phyloP scores from a whole-genome alignment of 2,888 invertebrate species.

The Acleris cristana region DNA sequence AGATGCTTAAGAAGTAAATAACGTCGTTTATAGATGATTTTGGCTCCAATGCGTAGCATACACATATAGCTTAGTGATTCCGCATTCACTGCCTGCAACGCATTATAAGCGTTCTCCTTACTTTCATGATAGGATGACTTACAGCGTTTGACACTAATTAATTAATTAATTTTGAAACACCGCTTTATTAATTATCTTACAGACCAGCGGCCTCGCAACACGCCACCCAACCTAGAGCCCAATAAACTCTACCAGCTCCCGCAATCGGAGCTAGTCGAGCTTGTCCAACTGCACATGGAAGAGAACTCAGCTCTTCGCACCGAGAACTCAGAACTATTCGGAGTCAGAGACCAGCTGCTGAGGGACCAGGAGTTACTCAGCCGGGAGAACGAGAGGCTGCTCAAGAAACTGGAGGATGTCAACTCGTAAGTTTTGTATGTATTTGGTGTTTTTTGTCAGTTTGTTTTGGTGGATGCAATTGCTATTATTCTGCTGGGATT shows the following conservation, averaged over 20 bases:
- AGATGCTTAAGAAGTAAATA: no score
- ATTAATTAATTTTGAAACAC: background rate
- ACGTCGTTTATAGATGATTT: no score
- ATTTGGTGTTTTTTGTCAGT: conserved; percentile 69
- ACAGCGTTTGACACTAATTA: background rate
- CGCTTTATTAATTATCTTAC: background rate
- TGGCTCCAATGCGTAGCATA: no score
- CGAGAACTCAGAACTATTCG: conserved; percentile 94
- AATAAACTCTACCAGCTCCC: conserved; percentile 90
- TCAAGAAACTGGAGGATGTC: conserved; percentile 94
- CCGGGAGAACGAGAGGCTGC: conserved; percentile 93
- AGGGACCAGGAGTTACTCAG: conserved; percentile 95
- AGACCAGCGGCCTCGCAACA: conserved; percentile 65
- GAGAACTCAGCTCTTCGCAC: conserved; percentile 91
- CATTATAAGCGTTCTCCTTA: no score
- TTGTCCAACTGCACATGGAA: conserved; percentile 93
- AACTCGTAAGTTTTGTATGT: conserved; percentile 88
- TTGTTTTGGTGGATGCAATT: conserved; percentile 33
- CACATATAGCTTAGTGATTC: no score
- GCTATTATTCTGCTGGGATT: no score
- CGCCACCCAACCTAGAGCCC: conserved; percentile 87
- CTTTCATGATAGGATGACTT: background rate
- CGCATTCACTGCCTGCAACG: no score
- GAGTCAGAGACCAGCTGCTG: conserved; percentile 90
- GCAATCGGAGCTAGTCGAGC: conserved; percentile 90